A percentile compares a stretch with the other conserved stretches of the same genome.
Conservation (phyloP, 2,797 vertebrate species). For the Gambusia yucatana region DNA sequence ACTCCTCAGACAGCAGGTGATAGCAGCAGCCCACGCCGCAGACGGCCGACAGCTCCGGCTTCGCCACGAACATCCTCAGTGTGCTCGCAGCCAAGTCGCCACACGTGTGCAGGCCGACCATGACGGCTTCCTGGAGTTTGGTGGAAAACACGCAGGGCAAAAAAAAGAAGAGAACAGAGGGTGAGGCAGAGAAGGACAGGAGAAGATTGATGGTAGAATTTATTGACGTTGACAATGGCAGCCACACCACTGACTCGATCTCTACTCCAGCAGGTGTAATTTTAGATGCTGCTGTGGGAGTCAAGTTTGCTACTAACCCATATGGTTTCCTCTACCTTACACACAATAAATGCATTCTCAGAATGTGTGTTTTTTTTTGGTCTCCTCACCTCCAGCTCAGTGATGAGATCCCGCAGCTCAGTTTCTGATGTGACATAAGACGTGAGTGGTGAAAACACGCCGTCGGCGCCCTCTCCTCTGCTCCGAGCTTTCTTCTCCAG, state of each 20-base stretch:
- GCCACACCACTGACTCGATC: conserved; percentile 21
- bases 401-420: conserved; percentile 88
- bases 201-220: conserved; percentile 49
- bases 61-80: conserved; percentile 88
- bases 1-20: conserved; percentile 86
- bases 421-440: conserved; percentile 92
- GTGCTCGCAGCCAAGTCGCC: conserved; percentile 91
- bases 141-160: conserved; percentile 12
- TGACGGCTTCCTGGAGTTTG: conserved; percentile 85
- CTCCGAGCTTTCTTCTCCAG: conserved; percentile 82
- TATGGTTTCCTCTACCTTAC: background rate
- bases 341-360: conserved; percentile 24
- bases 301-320: conserved; percentile 2
- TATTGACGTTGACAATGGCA: conserved; percentile 53
- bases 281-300: conserved; percentile 46
- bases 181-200: background rate
- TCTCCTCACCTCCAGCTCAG: conserved; percentile 88
- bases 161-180: conserved; percentile 4
- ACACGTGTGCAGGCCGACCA: conserved; percentile 97
- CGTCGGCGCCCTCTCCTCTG: conserved; percentile 56
- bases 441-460: conserved; percentile 89
- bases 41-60: conserved; percentile 89
- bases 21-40: conserved; percentile 99
- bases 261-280: conserved; percentile 48
- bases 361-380: background rate